Evolutionary conservation across 1,140 invertebrate species (phyloP), one percentile per base, ranked within the genome.

Genomic region (Drosophila biarmipes): DNA sequence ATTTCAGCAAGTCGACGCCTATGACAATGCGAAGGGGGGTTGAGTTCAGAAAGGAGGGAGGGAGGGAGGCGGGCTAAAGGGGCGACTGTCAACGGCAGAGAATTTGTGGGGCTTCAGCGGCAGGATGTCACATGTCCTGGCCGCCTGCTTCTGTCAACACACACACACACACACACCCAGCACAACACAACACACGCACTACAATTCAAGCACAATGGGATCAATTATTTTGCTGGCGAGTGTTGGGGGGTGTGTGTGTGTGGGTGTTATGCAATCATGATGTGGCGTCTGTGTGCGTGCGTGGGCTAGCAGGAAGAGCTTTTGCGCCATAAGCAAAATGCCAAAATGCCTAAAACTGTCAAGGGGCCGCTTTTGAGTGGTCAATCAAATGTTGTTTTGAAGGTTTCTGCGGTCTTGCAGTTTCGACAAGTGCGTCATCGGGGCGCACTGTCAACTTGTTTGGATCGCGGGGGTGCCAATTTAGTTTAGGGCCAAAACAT

Each of bases 351-450:
- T 74, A 77, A 76, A 78, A 81, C 58, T 64, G 72, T 76, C 78
- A 62, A 63, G 56, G 37, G 57, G 38, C 19, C 24, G 35, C 57
- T 64, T 81, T 77, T 80, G 81, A 86, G 80, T 86, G 80, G 80
- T 85, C 81, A 86, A 86, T 85, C 80, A 85, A 81, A 85, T 77
- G 81, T 80, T 86, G 81, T 85, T 85, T 80, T 86, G 69, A 74
- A 78, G 79, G 62, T 78, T 82, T 84, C 67, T 74, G 79, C 51
- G 72, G 72, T 73, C 52, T 68, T 79, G 73, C 67, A 51, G 58
- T 61, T 77, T 68, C 58, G 56, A 68, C 67, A 78, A 40, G n/a
- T 8, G 61, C 31, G 29, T 51, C 46, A 52, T 40, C 45, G 29
- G 37, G 35, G 14, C 34, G 27, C 51, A 29, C 29, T 71, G 45